Evolutionary conservation across 2,113 vertebrate species (phyloP), one percentile per base, ranked within the genome.

Genomic region (Dipodomys ordii): DNA sequence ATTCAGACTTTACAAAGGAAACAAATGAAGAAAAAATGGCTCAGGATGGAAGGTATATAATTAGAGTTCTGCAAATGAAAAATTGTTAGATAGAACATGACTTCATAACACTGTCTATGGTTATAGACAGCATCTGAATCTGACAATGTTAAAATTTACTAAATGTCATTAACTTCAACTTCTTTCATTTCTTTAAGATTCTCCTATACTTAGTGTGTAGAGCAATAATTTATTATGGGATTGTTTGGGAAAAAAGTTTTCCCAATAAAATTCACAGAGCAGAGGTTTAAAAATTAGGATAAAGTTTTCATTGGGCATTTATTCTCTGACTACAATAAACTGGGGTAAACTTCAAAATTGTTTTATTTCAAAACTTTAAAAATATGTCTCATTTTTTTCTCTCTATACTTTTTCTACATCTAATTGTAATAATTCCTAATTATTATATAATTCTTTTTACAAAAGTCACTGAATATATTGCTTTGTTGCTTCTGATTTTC

Each of bases 361-460:
- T 32, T 93, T 95, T 82, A 1, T 78, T 73, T 84, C 19, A 87
- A 79, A 94, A 77, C 49, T 74, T 57, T 83, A 83, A 87, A 4
- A 22, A 39, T 69, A 30, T 1, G 6, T 71, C 23, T 64, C 22
- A 64, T 25, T 23, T 64, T 23, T 64, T 64, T 64, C 53, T 16
- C 12, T 57, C 12, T 57, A 13, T 57, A 64, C 16, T 19, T 22
- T 62, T 64, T 25, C 62, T 25, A 23, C 20, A 64, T 25, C 19
- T 25, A 23, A 64, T 25, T 64, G 19, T 12, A 68, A 28, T 28
- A 11, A 68, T 68, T 28, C 30, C 3, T 68, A 32, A 20, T 39
- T 11, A 39, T 73, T 22, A 30, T 19, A 32, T 1, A 92, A 78
- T 77, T 85, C 13, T 68, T 60, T 92, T 65, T 35, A 44, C 88